A percentile compares a stretch with the other conserved stretches of the same genome.
These are phyloP conservation scores for Phymorhynchus buccinoides DNA, from an alignment of 1,140 invertebrate species.

Conservation along the genomic window DNA sequence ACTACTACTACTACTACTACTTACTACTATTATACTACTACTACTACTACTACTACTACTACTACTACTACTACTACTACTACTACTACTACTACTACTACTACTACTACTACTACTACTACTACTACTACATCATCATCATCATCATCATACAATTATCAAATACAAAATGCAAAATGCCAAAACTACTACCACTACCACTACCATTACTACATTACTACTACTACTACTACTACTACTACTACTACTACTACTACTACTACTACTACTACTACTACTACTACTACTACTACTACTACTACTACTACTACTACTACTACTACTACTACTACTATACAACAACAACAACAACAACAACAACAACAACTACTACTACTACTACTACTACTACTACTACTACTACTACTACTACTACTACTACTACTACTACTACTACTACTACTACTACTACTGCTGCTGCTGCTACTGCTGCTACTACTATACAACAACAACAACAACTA, in stretches of 20 bases:
- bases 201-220: not conserved
- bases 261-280: constrained; percentile 1
- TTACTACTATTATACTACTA: no score
- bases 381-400: constrained; percentile 7
- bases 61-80: not conserved
- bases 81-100: not conserved
- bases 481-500: no score
- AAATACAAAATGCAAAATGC: not conserved
- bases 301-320: constrained; percentile 7
- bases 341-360: constrained; percentile 11
- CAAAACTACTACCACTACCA: not conserved
- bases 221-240: constrained; percentile 16
- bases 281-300: not conserved
- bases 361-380: constrained; percentile 23
- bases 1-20: not conserved
- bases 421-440: constrained; percentile 23
- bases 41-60: no score
- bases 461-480: no score
- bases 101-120: not conserved
- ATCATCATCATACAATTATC: not conserved
- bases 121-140: not conserved
- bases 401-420: constrained; percentile 28
- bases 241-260: constrained; percentile 12
- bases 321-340: no score
- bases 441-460: not conserved